phyloP scores from a whole-genome alignment of 2,113 vertebrate genomes.

The Chionodraco myersi region DNA sequence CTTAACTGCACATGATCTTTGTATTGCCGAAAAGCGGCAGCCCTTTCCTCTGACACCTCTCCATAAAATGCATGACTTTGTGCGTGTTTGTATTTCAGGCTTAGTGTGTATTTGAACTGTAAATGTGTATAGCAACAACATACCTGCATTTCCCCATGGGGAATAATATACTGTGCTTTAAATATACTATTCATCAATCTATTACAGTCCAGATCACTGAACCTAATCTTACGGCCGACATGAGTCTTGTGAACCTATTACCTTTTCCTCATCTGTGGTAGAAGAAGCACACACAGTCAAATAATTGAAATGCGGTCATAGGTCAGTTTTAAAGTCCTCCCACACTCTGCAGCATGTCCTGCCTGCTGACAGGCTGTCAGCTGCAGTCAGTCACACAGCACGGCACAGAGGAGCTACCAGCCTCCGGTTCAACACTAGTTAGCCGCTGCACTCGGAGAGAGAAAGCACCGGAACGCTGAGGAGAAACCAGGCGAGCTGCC shows the following conservation, averaged over 20 bases:
- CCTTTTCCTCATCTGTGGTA: background rate
- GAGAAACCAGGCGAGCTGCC: background rate
- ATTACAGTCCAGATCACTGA: background rate
- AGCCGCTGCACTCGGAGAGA: background rate
- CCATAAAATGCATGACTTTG: no score
- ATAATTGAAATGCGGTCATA: background rate
- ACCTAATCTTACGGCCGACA: background rate
- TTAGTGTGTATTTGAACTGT: no score
- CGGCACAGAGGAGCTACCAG: conserved; percentile 7
- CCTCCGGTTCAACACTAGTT: background rate
- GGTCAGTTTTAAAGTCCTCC: background rate
- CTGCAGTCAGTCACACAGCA: background rate
- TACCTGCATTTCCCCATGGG: no score
- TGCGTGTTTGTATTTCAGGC: no score
- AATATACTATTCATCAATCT: background rate
- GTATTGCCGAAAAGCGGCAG: no score
- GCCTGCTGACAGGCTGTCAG: conserved; percentile 5
- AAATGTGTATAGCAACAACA: no score
- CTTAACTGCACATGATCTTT: no score
- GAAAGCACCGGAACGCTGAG: background rate
- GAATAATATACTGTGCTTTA: no score
- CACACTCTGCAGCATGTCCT: background rate
- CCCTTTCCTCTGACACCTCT: no score
- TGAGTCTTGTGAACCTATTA: background rate
- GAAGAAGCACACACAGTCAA: background rate